Evolutionary conservation across 2,888 invertebrate genomes (phyloP), one percentile per base, ranked within the genome.

Genomic region (Hemaris fuciformis): DNA sequence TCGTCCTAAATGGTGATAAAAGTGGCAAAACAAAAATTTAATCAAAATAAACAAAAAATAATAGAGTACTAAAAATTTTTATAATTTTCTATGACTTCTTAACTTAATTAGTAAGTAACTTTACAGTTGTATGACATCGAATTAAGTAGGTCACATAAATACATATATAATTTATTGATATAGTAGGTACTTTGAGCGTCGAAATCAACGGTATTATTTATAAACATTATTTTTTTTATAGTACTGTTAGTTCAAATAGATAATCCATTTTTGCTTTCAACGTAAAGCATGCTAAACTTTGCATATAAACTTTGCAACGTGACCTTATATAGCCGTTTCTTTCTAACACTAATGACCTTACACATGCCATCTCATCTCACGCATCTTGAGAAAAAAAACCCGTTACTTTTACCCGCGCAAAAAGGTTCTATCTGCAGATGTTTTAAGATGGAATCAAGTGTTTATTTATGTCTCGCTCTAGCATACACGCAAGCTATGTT

Each of bases 381-480:
- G 84, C 87, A 91, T 91, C 91, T 91, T 79, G 89, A 90, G 89
- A 88, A 88, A 91, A 84, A 81, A 84, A 81, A 85, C 83, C 92
- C 93, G 93, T 93, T 93, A 93, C 92, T 92, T 93, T 92, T 93
- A 91, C 91, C 88, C 76, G 83, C 88, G 90, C 91, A 89, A 91
- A 91, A 91, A 92, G 91, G 91, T 85, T 87, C 77, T 87, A 92
- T 91, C 91, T 90, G 87, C 82, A 73, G 78, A 74, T 75, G 62
- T 56, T 74, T 64, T 10, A 38, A 62, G 68, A 64, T 73, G 69
- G 59, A 57, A 41, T 62, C 63, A 53, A 62, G n/a, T 3, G 56
- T 53, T 13, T 69, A 61, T 41, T 22, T 23, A 66, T 63, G 60
- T 84, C 87, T 79, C 81, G 64, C 59, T 89, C 73, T 64, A 25